Conservation (phyloP, 2,888 invertebrate genomes). For the Tenthredo distinguenda region DNA sequence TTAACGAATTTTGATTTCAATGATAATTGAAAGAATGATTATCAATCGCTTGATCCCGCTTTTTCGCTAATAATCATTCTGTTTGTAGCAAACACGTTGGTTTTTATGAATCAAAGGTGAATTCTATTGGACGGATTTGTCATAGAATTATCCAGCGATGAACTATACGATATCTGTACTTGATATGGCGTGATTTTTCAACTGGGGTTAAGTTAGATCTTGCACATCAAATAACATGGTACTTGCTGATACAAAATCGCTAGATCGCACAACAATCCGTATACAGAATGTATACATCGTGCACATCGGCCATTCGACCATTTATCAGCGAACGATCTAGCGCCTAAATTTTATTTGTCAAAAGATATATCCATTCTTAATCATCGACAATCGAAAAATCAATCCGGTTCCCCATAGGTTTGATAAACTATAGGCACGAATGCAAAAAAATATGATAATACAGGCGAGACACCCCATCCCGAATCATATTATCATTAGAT, state of each 20-base stretch:
- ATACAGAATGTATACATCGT: neutral
- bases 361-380: neutral
- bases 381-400: neutral
- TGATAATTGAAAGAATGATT: neutral
- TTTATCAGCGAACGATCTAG: neutral
- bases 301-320: neutral
- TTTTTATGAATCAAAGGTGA: neutral
- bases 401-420: no score
- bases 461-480: no score
- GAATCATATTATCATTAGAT: no score
- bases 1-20: neutral
- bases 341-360: neutral
- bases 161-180: neutral
- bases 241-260: neutral
- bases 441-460: no score
- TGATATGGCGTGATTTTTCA: neutral
- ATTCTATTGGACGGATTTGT: neutral
- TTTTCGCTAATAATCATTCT: neutral
- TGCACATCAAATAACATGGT: neutral
- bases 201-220: neutral
- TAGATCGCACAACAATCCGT: neutral
- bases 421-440: no score
- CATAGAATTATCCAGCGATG: neutral
- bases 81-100: neutral
- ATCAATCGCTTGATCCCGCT: neutral